Evolutionary conservation across 2,797 vertebrate species (phyloP), one percentile per base, ranked within the genome.

Genomic region (Rhinichthys osculus): DNA sequence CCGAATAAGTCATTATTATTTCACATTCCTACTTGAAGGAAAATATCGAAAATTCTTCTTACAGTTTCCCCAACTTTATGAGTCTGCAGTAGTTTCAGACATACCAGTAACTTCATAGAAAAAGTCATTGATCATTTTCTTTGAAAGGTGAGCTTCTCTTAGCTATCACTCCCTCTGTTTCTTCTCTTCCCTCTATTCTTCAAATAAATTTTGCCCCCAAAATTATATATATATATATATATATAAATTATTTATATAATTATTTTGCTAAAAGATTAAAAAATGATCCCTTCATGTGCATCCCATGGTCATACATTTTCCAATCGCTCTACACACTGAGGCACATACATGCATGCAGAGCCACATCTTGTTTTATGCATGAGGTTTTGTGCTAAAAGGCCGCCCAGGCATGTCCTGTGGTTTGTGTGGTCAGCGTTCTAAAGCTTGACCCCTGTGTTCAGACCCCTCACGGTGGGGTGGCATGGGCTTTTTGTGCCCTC

Each of bases 321-420:
- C 10, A 6, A 1, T 79, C 27, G 59, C n/a, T 38, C 74, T 79
- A 27, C 52, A 52, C 59, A 59, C 21, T 69, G 19, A 30, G 30
- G 0, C 52, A 85, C 64, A 72, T 21, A 77, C 64, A 82, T 59
- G 13, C 19, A 50, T 73, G 42, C 50, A 70, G 59, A 73, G 42
- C 27, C 70, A 13, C 67, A 50, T 72, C 23, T 52, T 85, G 78
- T 85, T 85, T 81, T 23, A 73, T 85, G 84, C 69, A 85, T 85
- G 57, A 74, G 54, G 42, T 73, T 85, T 81, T 73, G 78, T 73
- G 69, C 35, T 66, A 85, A 79, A 85, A 71, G 35, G 35, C 52
- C 10, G 11, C 57, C 27, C 33, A 77, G 73, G 19, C 77, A 72
- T 62, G 30, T 79, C 67, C 76, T 80, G 52, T 47, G 54, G 84